Evolutionary conservation across 2,797 vertebrate species (phyloP), one percentile per base, ranked within the genome.

Genomic region (Anguilla megastoma): DNA sequence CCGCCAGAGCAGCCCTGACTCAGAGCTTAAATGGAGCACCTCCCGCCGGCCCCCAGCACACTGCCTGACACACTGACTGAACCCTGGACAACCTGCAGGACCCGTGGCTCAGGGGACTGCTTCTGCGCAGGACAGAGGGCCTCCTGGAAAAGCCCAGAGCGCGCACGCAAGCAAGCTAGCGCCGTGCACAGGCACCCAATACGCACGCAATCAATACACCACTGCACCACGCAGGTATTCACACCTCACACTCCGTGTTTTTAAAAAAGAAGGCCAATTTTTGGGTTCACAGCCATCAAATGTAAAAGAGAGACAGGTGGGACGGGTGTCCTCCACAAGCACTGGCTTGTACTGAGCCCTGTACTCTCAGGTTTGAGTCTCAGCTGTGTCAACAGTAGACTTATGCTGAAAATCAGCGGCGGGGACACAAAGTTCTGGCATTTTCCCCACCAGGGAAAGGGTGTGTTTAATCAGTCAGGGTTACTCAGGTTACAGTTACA

Each of bases 1-100:
- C 76, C 41, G 41, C 48, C 76, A 80, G 14, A 48, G 41, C 76
- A n/a, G 76, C 36, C 41, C 76, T 80, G 76, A 80, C 76, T 80
- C 76, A 80, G 41, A n/a, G 76, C 76, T 80, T 80, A 21, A 48
- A 0, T n/a, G 16, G 7, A 48, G 36, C 76, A 80, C 76, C 76
- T 45, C 41, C 76, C 21, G 41, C 36, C 79, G 9, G 41, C 41
- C 45, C 41, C 41, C 6, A 21, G 10, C 74, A 79, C 74, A 79
- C 18, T 0, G 41, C 6, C 79, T 48, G 41, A 82, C 41, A 79
- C 74, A 79, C 36, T 41, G 74, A 79, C 74, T 79, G 74, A 45
- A 45, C 76, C 41, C 1, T 1, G 41, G 79, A 18, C 18, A 82
- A 1, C 79, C 79, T 48, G 79, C 79, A 48, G 79, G 16, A 80